Evolutionary conservation across 2,113 vertebrate species (phyloP), one percentile per base, ranked within the genome.

Genomic region (Lagopus muta): DNA sequence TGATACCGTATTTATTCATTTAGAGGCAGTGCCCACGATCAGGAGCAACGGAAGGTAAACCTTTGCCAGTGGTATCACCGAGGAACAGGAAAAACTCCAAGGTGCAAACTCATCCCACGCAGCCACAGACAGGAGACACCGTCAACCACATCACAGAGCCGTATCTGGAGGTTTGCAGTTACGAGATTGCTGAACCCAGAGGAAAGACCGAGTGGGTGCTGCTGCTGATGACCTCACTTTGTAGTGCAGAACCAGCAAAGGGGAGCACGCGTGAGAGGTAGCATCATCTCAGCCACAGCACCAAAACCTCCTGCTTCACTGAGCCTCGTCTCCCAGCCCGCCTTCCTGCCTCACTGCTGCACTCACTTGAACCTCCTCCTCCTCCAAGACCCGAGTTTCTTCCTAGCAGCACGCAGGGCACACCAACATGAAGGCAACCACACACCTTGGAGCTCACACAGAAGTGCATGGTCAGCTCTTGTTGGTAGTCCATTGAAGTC

Each of bases 1-100:
- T 0, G 11, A 3, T 3, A n/a, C 0, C 0, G 0, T 2, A 0
- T 3, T 32, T 5, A 19, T 5, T 2, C 55, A 27, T 15, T 12
- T 3, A 71, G 36, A 20, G 43, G 14, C 28, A 22, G 50, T 0
- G 0, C 1, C 2, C 85, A 8, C 45, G 34, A 55, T 5, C 24
- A 18, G 0, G 1, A 32, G 50, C 32, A 8, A 24, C 12, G 67
- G 50, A 27, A 11, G 32, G 20, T 10, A 8, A 64, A 6, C 14
- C 4, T 3, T 2, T 8, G 25, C 38, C 15, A 61, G 14, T 1
- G 38, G 25, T 0, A 22, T 8, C 61, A 22, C 13, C 0, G 1
- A 21, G 52, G 18, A 70, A 4, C 30, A 57, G n/a, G 3, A 57
- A 48, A 9, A 48, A 7, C 32, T 40, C 42, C 10, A 25, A 48